A percentile compares a stretch with the other conserved stretches of the same genome.
These are phyloP conservation scores for Prosapia bicincta DNA, from an alignment of 2,888 invertebrate species.

Conservation along the genomic window DNA sequence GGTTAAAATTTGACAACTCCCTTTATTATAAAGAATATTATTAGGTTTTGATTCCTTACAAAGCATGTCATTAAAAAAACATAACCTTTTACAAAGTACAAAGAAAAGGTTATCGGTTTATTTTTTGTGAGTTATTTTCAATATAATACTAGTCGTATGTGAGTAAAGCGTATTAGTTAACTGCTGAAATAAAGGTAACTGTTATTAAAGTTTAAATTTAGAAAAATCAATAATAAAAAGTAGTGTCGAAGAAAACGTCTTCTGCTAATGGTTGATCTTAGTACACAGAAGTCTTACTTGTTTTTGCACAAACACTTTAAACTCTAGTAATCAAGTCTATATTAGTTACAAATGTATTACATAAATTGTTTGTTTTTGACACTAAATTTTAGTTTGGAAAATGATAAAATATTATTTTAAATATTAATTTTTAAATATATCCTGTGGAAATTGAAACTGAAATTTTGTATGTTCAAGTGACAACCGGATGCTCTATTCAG, in stretches of 20 bases:
- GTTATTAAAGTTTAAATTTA: background rate
- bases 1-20: background rate
- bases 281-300: too few relatives aligned
- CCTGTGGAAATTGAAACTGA: too few relatives aligned
- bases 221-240: background rate
- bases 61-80: background rate
- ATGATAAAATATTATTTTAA: too few relatives aligned
- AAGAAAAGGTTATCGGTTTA: too few relatives aligned
- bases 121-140: too few relatives aligned
- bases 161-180: background rate
- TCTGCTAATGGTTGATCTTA: too few relatives aligned
- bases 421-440: background rate
- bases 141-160: too few relatives aligned
- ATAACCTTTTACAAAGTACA: background rate
- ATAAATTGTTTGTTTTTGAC: too few relatives aligned
- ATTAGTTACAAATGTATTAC: too few relatives aligned
- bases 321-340: too few relatives aligned
- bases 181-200: background rate
- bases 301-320: too few relatives aligned
- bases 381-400: too few relatives aligned
- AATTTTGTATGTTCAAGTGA: background rate
- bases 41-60: background rate
- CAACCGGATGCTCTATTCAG: background rate
- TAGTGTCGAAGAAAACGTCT: background rate
- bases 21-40: background rate